Base-by-base conservation (phyloP, 1,140 invertebrate species). In the Camponotus vicinus region DNA sequence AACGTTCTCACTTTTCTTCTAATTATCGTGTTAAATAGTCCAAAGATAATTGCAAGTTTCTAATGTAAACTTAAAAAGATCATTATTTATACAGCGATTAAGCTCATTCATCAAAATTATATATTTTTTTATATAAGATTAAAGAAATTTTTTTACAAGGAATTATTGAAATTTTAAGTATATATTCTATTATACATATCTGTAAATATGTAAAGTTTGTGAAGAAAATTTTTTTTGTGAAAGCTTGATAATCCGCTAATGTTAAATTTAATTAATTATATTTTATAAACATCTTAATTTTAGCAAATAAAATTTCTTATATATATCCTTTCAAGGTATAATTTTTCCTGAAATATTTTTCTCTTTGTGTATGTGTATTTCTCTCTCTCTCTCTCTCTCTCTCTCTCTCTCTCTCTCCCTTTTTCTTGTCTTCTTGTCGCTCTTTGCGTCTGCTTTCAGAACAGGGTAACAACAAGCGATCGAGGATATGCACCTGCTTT, bases 401-500 rank as follows among this genome's bases (percentile, higher is more conserved):
- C 27, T 57, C 34, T 15, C 2, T 32, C 15, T 9, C 18, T 57
- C 9, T 64, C 45, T 64, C 45, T 76, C 5, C 27, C 0, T 27
- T 27, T 27, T 27, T 49, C 5, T 45, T 42, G 13, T 27, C 32
- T 32, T 9, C 63, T 37, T 57, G 52, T 73, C 9, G 61, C 11
- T 49, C 34, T 63, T 84, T 71, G 27, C 73, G 13, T 52, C 18
- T 34, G 55, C 9, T 34, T 52, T 64, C 80, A 75, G 88, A 79
- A 77, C 42, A 88, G 76, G 67, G 42, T 61, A 86, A 52, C 73
- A 88, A 64, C 75, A 75, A 79, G n/a, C 87, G 76, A 86, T 75
- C 71, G 82, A 79, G 80, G 69, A 86, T 80, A 88, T 37, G 52
- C 73, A 89, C 83, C 83, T 89, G 86, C 40, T 49, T 84, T 66